Evolutionary conservation across 2,797 vertebrate genomes (phyloP).

Genomic region (Microtus agrestis): DNA sequence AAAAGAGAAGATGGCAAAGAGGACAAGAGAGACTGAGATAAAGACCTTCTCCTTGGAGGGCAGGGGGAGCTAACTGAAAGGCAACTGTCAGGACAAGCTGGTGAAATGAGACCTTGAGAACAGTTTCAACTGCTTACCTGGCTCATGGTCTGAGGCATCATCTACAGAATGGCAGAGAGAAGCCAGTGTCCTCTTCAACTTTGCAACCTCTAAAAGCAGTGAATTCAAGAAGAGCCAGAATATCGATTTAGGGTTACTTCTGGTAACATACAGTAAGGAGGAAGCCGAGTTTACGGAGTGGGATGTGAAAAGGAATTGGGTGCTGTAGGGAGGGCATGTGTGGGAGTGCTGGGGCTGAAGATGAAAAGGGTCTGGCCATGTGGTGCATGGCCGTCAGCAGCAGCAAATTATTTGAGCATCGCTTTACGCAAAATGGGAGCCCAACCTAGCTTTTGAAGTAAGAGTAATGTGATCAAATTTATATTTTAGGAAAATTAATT

Average conservation of each 20-base stretch:
- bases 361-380: background rate
- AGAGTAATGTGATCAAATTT: background rate
- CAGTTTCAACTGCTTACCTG: background rate
- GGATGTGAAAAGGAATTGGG: background rate
- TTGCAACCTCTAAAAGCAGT: background rate
- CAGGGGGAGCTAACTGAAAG: background rate
- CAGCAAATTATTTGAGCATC: background rate
- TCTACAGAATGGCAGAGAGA: background rate
- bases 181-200: background rate
- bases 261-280: background rate
- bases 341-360: rapidly evolving
- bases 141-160: background rate
- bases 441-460: background rate
- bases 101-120: background rate
- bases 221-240: too few species aligned
- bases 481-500: conserved; percentile 3
- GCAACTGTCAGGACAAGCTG: background rate
- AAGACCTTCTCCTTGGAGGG: too few species aligned
- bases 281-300: rapidly evolving
- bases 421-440: background rate
- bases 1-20: background rate
- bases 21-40: background rate
- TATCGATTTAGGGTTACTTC: background rate
- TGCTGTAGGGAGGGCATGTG: rapidly evolving
- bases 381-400: background rate